A percentile compares a stretch with the other conserved stretches of the same genome.
Conservation (phyloP, 2,113 vertebrate species). For the Gopherus flavomarginatus region DNA sequence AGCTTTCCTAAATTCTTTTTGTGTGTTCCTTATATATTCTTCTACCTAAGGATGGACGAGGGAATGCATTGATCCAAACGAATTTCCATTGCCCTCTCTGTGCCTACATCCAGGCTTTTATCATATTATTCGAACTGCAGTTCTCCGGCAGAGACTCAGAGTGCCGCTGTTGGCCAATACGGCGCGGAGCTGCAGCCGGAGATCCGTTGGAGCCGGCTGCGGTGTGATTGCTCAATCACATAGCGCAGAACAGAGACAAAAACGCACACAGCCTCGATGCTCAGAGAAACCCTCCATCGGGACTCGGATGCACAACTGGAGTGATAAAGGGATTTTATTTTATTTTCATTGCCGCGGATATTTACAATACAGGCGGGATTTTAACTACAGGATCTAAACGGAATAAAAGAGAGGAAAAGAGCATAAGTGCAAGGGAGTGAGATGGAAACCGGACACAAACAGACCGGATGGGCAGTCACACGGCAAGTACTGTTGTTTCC, state of each 20-base stretch:
- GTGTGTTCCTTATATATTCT: background rate
- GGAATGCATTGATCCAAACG: background rate
- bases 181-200: background rate
- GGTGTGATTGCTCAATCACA: background rate
- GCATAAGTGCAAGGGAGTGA: background rate
- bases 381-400: background rate
- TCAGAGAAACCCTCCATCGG: background rate
- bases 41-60: background rate
- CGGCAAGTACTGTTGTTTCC: background rate
- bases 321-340: background rate
- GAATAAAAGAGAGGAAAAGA: background rate
- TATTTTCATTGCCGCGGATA: background rate
- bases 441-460: background rate
- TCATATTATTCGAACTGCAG: constrained; percentile 42
- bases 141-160: background rate
- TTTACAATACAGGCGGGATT: background rate
- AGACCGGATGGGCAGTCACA: background rate
- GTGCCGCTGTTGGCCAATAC: constrained; percentile 58
- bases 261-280: background rate
- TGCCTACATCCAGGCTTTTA: background rate
- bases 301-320: background rate
- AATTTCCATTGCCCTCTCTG: background rate
- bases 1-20: background rate
- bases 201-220: background rate
- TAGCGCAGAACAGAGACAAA: background rate